Evolutionary conservation across 2,113 vertebrate species (phyloP).

Genomic region (Chaenocephalus aceratus): DNA sequence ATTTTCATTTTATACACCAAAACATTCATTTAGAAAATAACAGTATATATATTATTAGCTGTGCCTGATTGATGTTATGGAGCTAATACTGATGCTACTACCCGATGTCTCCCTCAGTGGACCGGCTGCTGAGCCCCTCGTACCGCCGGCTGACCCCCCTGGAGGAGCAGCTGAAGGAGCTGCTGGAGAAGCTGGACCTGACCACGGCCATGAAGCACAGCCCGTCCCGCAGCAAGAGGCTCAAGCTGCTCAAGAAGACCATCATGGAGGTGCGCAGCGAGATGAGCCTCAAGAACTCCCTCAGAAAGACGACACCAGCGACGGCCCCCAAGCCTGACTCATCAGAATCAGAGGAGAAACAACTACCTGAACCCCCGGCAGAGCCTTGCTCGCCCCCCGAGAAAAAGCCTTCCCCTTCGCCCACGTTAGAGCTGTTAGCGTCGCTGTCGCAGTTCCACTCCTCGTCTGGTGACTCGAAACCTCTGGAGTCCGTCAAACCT

Average conservation of each 20-base stretch:
- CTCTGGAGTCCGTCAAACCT: conserved; percentile 88
- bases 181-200: conserved; percentile 94
- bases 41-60: neutral
- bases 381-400: conserved; percentile 83
- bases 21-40: no score
- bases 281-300: conserved; percentile 86
- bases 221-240: conserved; percentile 93
- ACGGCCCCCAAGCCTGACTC: conserved; percentile 68
- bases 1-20: no score
- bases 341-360: conserved; percentile 56
- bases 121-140: conserved; percentile 91
- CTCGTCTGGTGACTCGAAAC: conserved; percentile 89
- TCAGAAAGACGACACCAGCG: conserved; percentile 66
- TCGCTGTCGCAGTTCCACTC: conserved; percentile 88
- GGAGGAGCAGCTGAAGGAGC: conserved; percentile 92
- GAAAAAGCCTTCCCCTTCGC: conserved; percentile 88
- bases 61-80: no score
- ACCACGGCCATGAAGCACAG: conserved; percentile 95
- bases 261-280: conserved; percentile 90
- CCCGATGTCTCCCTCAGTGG: conserved; percentile 83
- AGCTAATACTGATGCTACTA: neutral
- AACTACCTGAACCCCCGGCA: conserved; percentile 42
- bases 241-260: conserved; percentile 93
- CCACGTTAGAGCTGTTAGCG: conserved; percentile 92
- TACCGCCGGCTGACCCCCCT: conserved; percentile 88